Base-by-base conservation (phyloP, 1,140 invertebrate species). In the Pantala flavescens region DNA sequence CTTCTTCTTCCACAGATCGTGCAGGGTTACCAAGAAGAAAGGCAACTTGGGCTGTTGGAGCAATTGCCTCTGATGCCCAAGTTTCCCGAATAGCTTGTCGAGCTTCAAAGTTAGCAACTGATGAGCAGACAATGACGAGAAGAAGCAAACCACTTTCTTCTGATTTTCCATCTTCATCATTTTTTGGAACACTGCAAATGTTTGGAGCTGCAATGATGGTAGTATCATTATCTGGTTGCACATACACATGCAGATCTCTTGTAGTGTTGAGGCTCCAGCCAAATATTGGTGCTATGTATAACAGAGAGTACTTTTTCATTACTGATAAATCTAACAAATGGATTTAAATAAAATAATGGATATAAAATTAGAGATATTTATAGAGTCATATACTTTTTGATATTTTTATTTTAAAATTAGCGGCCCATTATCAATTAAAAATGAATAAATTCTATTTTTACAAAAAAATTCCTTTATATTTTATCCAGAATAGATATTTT, bases 71-170 rank as follows among this genome's bases (percentile, higher is more conserved):
- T 5, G 49, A 63, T 63, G 89, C 93, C 93, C 93, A 96, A 0
- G 93, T 94, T 78, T 92, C 88, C 77, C 93, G 84, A 75, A 95
- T 94, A 14, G 90, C 90, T 71, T 81, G 79, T 28, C 92, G 83
- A 70, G 86, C 84, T 42, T 88, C 85, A 75, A 90, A 86, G 82
- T 94, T 90, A 0, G 80, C 78, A 0, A 91, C 87, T 11, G 89
- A 86, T 0, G 92, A 93, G 79, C 88, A 91, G 0, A 94, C 87
- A 21, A 93, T 85, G 74, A 94, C 88, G 9, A 93, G 81, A 23
- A 94, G 81, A 79, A 90, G 89, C 0, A 85, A 77, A 10, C 43
- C 43, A 16, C 73, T 71, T 11, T 71, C 73, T 0, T 71, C n/a
- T 24, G 23, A 24, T 73, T 36, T 28, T 23, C 12, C 49, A 21